These are phyloP conservation scores for Spinibarbus caldwelli DNA, from an alignment of 2,797 vertebrate species.

Conservation along the genomic window DNA sequence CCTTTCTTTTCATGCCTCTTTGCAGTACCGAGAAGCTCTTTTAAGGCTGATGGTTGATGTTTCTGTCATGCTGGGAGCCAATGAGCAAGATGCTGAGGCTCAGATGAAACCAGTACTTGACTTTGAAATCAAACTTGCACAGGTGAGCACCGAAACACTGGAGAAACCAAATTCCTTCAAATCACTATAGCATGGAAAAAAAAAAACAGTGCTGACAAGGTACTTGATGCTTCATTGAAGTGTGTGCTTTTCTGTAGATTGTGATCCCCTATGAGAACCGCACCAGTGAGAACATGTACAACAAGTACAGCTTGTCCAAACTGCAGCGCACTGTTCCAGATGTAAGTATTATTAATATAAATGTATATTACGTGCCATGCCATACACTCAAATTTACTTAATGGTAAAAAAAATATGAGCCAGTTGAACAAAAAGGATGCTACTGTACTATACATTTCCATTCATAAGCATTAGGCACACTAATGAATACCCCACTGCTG, in stretches of 20 bases:
- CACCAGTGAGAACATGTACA: slow-evolving; percentile 95
- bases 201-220: not conserved
- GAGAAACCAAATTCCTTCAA: not conserved
- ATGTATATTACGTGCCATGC: not conserved
- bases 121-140: slow-evolving; percentile 91
- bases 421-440: not conserved
- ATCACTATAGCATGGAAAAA: not conserved
- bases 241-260: slow-evolving; percentile 76
- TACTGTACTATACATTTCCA: not conserved
- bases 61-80: slow-evolving; percentile 92
- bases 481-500: too few relatives aligned
- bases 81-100: slow-evolving; percentile 80
- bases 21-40: slow-evolving; percentile 88
- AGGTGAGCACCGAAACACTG: slow-evolving; percentile 76
- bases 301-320: slow-evolving; percentile 89
- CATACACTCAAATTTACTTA: not conserved
- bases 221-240: not conserved
- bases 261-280: slow-evolving; percentile 92
- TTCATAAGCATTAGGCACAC: not conserved
- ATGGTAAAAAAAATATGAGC: not conserved
- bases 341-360: slow-evolving; percentile 72
- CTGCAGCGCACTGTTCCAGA: slow-evolving; percentile 86
- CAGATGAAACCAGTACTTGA: slow-evolving; percentile 91
- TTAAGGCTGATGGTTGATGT: slow-evolving; percentile 92
- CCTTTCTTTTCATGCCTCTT: slow-evolving; percentile 4